Percentiles rank a stretch among this genome's conserved stretches.
Evolutionary conservation across 2,797 vertebrate genomes (phyloP).

Genomic region (Etheostoma nigrum): DNA sequence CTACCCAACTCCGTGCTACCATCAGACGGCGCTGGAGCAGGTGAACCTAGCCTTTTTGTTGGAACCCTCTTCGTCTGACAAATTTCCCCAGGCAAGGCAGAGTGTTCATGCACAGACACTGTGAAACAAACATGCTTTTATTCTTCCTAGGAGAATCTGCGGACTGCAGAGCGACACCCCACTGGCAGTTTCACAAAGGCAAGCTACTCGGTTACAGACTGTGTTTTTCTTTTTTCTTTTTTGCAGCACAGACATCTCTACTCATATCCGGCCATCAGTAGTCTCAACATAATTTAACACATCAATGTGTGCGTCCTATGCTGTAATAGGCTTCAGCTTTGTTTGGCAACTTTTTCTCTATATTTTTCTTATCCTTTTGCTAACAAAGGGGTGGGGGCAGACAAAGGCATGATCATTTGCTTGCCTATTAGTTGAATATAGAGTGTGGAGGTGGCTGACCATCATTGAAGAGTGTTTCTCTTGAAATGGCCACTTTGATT

Average conservation of each 20-base stretch:
- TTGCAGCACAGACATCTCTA: conserved; percentile 10
- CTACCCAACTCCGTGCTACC: neutral
- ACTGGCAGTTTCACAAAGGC: conserved; percentile 24
- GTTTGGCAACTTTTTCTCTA: conserved; percentile 35
- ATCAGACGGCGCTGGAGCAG: neutral
- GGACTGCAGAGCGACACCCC: conserved; percentile 22
- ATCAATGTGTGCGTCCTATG: conserved; percentile 15
- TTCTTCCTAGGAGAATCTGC: conserved; percentile 24
- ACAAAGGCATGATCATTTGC: conserved; percentile 1
- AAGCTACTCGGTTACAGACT: conserved; percentile 2
- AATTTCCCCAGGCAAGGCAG: conserved; percentile 7
- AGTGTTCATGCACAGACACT: conserved; percentile 6
- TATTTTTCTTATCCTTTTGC: conserved; percentile 25
- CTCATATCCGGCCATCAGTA: conserved; percentile 20
- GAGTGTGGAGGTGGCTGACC: conserved; percentile 18
- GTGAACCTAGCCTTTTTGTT: conserved; percentile 26
- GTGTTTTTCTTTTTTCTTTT: conserved; percentile 1
- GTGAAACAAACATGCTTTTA: conserved; percentile 20
- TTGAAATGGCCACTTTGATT: conserved; percentile 6
- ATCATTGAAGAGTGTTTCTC: conserved; percentile 17
- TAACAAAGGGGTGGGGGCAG: too few species aligned
- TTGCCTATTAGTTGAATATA: conserved; percentile 17
- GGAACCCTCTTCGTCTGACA: conserved; percentile 11
- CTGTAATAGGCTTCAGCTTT: conserved; percentile 39
- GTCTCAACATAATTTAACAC: neutral